Percentiles rank a stretch among this genome's conserved stretches.
Conservation (phyloP, 1,140 invertebrate species). For the Caenorhabditis remanei region DNA sequence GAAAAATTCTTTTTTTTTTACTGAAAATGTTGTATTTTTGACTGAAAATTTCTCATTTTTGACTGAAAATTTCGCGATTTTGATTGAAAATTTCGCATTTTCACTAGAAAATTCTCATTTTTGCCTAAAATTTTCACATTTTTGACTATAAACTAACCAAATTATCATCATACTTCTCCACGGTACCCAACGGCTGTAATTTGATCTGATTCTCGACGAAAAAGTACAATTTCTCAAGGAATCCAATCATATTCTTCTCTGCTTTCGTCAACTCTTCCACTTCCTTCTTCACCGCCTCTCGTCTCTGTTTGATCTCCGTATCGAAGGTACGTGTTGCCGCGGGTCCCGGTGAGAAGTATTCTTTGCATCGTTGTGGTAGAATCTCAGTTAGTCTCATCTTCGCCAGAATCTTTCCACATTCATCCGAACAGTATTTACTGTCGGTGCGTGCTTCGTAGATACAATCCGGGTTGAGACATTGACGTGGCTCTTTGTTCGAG, state of each 20-base stretch:
- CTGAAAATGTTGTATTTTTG: no score
- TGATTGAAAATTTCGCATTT: no score
- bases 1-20: no score
- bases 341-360: conserved; percentile 46
- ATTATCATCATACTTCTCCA: conserved; percentile 32
- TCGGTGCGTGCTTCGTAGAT: conserved; percentile 84
- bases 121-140: background rate
- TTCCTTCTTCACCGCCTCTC: conserved; percentile 17
- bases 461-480: conserved; percentile 93
- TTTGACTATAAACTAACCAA: background rate
- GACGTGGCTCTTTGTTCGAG: conserved; percentile 77
- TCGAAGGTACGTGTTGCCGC: conserved; percentile 52
- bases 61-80: no score
- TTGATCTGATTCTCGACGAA: background rate
- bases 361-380: conserved; percentile 57
- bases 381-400: conserved; percentile 75
- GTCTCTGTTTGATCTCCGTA: conserved; percentile 58
- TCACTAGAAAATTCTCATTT: no score
- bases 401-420: conserved; percentile 92
- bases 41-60: no score
- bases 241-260: conserved; percentile 6
- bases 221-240: conserved; percentile 59
- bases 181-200: background rate
- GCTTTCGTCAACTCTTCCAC: conserved; percentile 12
- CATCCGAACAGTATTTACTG: conserved; percentile 95